Conservation (phyloP, 23 tunicate genomes). For the Phallusia fumigata region DNA sequence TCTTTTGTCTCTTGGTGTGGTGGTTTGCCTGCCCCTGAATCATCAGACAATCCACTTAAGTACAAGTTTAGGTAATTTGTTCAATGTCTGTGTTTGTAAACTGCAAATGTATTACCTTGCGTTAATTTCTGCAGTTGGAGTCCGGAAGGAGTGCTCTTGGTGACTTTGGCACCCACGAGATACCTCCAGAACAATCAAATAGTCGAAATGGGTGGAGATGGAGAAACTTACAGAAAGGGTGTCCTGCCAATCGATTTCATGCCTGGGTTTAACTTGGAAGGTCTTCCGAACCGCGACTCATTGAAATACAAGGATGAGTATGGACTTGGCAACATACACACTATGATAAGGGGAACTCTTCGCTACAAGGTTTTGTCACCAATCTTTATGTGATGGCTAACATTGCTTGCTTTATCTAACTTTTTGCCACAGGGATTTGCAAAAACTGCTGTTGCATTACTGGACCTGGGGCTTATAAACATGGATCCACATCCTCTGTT, state of each 20-base stretch:
- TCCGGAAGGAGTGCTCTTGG: constrained; percentile 84
- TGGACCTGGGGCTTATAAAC: constrained; percentile 54
- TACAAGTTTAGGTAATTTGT: constrained; percentile 85
- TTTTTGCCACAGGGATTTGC: constrained; percentile 62
- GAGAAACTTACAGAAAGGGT: constrained; percentile 65
- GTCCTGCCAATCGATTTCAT: constrained; percentile 57
- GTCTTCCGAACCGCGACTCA: constrained; percentile 96
- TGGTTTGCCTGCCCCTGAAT: constrained; percentile 97
- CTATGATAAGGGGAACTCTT: constrained; percentile 85
- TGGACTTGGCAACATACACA: constrained; percentile 57
- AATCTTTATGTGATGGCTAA: not conserved
- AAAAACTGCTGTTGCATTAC: constrained; percentile 55
- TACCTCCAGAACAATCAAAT: constrained; percentile 65
- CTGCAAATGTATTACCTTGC: not conserved
- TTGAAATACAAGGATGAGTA: constrained; percentile 75
- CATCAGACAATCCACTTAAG: constrained; percentile 81
- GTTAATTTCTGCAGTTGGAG: constrained; percentile 64
- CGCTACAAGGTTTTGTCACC: constrained; percentile 64
- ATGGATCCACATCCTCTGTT: constrained; percentile 26
- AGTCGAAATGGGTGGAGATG: constrained; percentile 61
- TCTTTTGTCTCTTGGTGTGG: constrained; percentile 96
- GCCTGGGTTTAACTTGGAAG: constrained; percentile 95
- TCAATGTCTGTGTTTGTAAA: not conserved
- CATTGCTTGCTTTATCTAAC: not conserved
- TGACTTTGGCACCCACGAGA: constrained; percentile 76